These are phyloP conservation scores for Virgularia gustaviana DNA, from an alignment of 92 coral and sea anemone species.

Conservation along the genomic window DNA sequence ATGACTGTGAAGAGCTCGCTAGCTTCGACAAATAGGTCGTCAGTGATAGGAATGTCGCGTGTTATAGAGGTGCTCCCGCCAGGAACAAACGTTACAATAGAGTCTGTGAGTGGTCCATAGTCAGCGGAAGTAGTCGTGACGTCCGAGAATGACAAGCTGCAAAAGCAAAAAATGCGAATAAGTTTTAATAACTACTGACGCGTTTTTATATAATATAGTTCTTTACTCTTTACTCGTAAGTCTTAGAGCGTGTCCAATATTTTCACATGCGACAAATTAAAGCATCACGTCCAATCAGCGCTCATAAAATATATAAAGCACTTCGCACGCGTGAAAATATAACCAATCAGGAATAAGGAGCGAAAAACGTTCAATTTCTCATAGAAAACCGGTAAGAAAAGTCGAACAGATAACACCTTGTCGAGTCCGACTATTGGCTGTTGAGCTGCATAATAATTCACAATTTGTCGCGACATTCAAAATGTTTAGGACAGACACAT, in stretches of 20 bases:
- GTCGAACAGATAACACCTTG: too few relatives aligned
- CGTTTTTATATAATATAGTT: not conserved
- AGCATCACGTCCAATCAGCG: too few relatives aligned
- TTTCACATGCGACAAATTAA: not conserved
- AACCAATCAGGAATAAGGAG: too few relatives aligned
- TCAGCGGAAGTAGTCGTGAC: constrained; percentile 9
- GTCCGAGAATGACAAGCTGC: constrained; percentile 3
- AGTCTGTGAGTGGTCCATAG: not conserved
- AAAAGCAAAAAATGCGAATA: not conserved
- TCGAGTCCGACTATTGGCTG: too few relatives aligned
- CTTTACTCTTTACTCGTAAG: too few relatives aligned
- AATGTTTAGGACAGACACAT: too few relatives aligned
- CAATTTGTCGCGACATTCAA: too few relatives aligned
- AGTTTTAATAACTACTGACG: not conserved
- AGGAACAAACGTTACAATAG: not conserved
- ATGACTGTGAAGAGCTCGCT: not conserved
- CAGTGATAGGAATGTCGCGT: constrained; percentile 19
- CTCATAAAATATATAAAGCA: too few relatives aligned
- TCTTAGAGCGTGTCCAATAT: not conserved
- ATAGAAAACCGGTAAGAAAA: too few relatives aligned
- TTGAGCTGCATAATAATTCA: too few relatives aligned
- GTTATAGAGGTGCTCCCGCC: not conserved
- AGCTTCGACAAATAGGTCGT: constrained; percentile 10
- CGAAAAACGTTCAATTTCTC: too few relatives aligned
- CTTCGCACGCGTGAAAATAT: too few relatives aligned